Percentiles rank a stretch among this genome's conserved stretches.
phyloP scores from a whole-genome alignment of 1,140 invertebrate species.

The Caerostris darwini region DNA sequence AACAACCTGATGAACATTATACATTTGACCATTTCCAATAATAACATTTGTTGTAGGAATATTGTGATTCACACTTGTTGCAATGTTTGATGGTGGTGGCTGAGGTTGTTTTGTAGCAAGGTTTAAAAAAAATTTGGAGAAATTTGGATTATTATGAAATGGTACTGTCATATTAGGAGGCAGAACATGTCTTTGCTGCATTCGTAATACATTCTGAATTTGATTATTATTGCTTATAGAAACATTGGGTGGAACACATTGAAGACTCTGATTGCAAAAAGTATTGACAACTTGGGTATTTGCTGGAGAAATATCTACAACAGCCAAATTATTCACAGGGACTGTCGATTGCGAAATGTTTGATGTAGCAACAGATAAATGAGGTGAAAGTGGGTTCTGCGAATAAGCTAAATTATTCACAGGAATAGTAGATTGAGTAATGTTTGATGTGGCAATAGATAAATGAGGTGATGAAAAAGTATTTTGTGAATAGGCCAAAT shows the following conservation, averaged over 20 bases:
- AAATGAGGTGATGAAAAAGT: too few relatives aligned
- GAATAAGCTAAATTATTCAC: not conserved
- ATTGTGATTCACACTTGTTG: not conserved
- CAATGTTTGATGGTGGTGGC: not conserved
- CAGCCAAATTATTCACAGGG: not conserved
- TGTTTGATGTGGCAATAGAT: too few relatives aligned
- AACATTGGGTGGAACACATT: not conserved
- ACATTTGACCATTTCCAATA: not conserved
- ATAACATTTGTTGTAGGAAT: not conserved
- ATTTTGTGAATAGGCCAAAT: not conserved
- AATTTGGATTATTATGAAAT: slow-evolving; percentile 32
- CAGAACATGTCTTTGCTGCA: not conserved
- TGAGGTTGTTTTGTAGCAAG: not conserved
- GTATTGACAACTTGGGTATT: not conserved
- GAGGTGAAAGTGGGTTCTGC: not conserved
- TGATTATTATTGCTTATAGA: not conserved
- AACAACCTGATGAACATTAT: not conserved
- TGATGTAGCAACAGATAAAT: not conserved
- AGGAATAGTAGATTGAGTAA: too few relatives aligned
- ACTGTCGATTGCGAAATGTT: not conserved
- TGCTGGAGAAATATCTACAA: not conserved
- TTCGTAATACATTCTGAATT: not conserved
- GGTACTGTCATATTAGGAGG: slow-evolving; percentile 59
- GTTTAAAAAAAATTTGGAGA: slow-evolving; percentile 24
- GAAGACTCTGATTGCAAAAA: not conserved